A percentile compares a stretch with the other conserved stretches of the same genome.
Conservation (phyloP, 2,888 invertebrate species). For the Hypolimnas misippus region DNA sequence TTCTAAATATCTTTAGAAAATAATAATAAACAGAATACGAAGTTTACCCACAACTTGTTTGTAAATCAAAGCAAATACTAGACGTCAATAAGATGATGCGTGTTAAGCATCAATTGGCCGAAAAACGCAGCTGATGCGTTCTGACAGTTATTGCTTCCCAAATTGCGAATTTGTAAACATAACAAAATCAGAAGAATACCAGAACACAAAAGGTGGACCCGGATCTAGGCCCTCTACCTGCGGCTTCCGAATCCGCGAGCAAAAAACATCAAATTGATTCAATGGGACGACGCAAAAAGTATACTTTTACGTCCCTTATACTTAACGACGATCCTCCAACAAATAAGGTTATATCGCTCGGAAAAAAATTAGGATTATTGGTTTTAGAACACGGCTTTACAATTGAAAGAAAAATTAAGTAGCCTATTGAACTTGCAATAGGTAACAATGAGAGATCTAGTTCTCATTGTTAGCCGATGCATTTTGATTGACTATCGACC, state of each 20-base stretch:
- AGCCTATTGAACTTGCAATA: slow-evolving; percentile 41
- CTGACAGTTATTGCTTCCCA: slow-evolving; percentile 76
- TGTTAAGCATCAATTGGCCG: slow-evolving; percentile 62
- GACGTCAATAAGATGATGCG: slow-evolving; percentile 38
- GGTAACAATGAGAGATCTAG: slow-evolving; percentile 48
- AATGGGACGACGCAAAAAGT: slow-evolving; percentile 72
- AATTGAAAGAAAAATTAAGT: slow-evolving; percentile 43
- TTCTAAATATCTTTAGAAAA: background rate
- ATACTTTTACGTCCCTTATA: slow-evolving; percentile 70
- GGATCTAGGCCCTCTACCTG: slow-evolving; percentile 82
- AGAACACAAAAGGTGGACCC: slow-evolving; percentile 68
- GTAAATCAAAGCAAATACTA: slow-evolving; percentile 40
- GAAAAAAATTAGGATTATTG: slow-evolving; percentile 72
- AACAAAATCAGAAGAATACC: slow-evolving; percentile 67
- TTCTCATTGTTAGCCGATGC: slow-evolving; percentile 52
- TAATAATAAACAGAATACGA: background rate
- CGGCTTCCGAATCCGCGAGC: slow-evolving; percentile 78
- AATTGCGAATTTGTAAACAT: slow-evolving; percentile 81
- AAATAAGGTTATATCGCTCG: slow-evolving; percentile 77
- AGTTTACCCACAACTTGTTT: slow-evolving; percentile 29
- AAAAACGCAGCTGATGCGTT: slow-evolving; percentile 72
- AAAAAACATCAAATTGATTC: slow-evolving; percentile 79
- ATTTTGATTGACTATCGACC: slow-evolving; percentile 70
- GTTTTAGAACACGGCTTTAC: slow-evolving; percentile 51
- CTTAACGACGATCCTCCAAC: slow-evolving; percentile 69